A percentile compares a stretch with the other conserved stretches of the same genome.
Evolutionary conservation across 2,113 vertebrate genomes (phyloP).

Genomic region (Sterrhoptilus dennistouni): DNA sequence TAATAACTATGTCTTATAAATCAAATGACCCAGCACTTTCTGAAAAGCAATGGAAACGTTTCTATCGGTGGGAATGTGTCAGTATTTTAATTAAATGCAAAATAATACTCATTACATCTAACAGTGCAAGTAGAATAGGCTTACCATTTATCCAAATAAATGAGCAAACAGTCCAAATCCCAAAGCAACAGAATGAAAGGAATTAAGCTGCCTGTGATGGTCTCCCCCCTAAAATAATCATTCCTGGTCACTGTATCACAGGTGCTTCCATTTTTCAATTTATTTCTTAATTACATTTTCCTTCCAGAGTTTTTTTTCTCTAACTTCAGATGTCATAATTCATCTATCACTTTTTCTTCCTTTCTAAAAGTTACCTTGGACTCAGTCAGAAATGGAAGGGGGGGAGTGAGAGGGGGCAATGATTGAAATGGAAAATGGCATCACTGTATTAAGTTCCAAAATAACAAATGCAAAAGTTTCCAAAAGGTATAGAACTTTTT

Average conservation of each 20-base stretch:
- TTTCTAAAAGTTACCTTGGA: background rate
- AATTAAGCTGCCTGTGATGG: conserved; percentile 34
- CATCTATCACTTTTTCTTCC: conserved; percentile 15
- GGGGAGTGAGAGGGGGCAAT: background rate
- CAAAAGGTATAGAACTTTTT: background rate
- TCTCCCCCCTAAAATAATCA: conserved; percentile 24
- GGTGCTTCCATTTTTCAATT: conserved; percentile 62
- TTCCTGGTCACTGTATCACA: conserved; percentile 41
- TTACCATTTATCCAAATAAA: conserved; percentile 30
- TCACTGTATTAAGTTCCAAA: background rate
- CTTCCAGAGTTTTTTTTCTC: conserved; percentile 13
- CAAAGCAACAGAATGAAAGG: conserved; percentile 20
- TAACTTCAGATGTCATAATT: conserved; percentile 41
- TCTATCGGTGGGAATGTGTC: background rate
- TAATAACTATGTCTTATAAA: background rate
- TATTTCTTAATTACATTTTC: conserved; percentile 68
- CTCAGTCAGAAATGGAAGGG: background rate
- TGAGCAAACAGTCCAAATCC: conserved; percentile 32
- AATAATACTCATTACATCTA: conserved; percentile 31
- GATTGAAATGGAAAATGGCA: conserved; percentile 8
- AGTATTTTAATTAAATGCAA: conserved; percentile 44
- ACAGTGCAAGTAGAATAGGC: background rate
- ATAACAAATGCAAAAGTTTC: background rate
- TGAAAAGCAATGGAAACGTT: conserved; percentile 4
- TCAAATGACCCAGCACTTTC: background rate